Base-by-base conservation (phyloP, 2,888 invertebrate genomes). In the Oscheius sp. region DNA sequence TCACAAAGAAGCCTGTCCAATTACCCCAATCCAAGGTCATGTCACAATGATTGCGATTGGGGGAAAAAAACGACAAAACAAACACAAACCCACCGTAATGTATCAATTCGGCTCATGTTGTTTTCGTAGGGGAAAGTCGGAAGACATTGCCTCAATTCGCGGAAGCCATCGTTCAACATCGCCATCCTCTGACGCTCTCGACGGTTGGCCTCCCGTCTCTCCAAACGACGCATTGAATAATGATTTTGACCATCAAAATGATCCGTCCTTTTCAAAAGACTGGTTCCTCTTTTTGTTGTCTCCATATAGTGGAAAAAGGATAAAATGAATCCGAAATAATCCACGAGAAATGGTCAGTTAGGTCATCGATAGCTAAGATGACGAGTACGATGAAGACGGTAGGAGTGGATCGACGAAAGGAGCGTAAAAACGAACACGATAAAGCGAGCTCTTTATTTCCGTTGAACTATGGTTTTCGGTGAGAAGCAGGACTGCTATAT, bases 141-240 rank as follows among this genome's bases (percentile, higher is more conserved):
- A 34, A 65, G 55, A 34, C 31, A 50, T 20, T 33, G 37, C 5
- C 37, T 3, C 25, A 65, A 27, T 45, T 45, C 25, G 15, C 53
- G 27, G 31, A 65, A 65, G 8, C 52, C 65, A 25, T 25, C 37
- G 17, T 55, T 65, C 20, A 65, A 33, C 39, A 17, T n/a, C 42
- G 53, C 55, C 65, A 65, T 65, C 31, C 65, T 37, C 12, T 33
- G 39, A 29, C 65, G 37, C 52, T 65, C 65, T 15, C 65, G 65
- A 8, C 65, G 50, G 52, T 65, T 65, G n/a, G 53, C 65, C 33
- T 65, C 65, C 17, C 53, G 34, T 20, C 65, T n/a, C 37, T 65
- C 65, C 20, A 52, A 27, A 20, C 64, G 64, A 48, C 61, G 61
- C 61, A 61, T 61, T 25, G n/a, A n/a, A n/a, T n/a, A n/a, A n/a